Percentiles rank a stretch among this genome's conserved stretches.
phyloP scores from a whole-genome alignment of 1,140 invertebrate species.

The Diachasma alloeum region DNA sequence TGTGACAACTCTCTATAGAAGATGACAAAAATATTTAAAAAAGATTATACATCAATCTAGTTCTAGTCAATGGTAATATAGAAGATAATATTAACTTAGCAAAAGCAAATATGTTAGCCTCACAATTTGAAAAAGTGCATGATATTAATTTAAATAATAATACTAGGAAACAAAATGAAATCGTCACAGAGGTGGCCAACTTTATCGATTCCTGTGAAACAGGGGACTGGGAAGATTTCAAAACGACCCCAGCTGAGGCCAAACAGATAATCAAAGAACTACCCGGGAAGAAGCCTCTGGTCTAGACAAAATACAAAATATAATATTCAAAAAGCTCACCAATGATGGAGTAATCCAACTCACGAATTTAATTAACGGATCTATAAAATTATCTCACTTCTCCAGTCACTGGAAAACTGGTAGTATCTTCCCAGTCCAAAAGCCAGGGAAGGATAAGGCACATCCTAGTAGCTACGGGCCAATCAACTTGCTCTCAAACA shows the following conservation, averaged over 20 bases:
- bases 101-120: neutral
- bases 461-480: neutral
- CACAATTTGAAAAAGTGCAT: neutral
- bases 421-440: neutral
- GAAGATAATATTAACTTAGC: neutral
- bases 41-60: neutral
- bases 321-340: neutral
- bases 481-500: neutral
- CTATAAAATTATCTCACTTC: neutral
- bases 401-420: neutral
- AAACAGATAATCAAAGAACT: neutral
- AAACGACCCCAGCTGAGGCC: neutral
- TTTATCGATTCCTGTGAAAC: neutral
- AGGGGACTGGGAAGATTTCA: neutral
- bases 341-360: neutral
- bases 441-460: neutral
- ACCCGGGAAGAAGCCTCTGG: neutral
- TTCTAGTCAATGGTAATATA: neutral
- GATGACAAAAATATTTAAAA: neutral
- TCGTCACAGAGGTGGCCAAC: neutral
- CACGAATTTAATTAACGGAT: neutral
- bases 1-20: neutral
- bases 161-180: neutral
- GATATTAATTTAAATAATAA: neutral
- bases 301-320: neutral